Conservation (phyloP, 2,113 vertebrate species). For the Pseudopipra pipra region DNA sequence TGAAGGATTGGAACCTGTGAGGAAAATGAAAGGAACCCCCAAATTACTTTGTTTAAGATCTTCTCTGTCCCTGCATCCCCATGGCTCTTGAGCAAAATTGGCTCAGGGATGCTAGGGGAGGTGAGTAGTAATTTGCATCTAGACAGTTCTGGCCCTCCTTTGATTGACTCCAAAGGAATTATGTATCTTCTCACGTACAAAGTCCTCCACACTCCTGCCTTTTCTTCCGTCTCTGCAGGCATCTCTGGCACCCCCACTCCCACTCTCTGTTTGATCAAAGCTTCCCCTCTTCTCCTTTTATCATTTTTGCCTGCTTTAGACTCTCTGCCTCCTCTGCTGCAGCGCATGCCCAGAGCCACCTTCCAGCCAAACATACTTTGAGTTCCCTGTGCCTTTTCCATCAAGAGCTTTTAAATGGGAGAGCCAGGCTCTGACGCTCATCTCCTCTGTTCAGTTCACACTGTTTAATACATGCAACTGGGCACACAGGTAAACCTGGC, state of each 20-base stretch:
- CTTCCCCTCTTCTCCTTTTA: conserved; percentile 22
- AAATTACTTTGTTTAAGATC: background rate
- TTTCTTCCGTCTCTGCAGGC: conserved; percentile 37
- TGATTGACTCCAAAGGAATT: conserved; percentile 43
- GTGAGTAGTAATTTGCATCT: conserved; percentile 7
- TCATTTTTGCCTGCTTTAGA: background rate
- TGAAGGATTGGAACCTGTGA: background rate
- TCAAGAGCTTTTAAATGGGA: background rate
- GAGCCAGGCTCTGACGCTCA: fast-evolving
- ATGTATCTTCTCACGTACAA: conserved; percentile 8
- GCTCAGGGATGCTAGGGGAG: background rate
- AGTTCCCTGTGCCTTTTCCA: background rate
- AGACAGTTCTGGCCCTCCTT: background rate
- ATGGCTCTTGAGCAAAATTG: background rate
- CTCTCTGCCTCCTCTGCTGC: background rate
- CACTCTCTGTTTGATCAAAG: conserved; percentile 38
- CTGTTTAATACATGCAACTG: background rate
- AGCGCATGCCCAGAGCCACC: background rate
- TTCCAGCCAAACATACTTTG: background rate
- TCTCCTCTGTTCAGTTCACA: background rate
- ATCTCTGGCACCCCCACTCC: background rate
- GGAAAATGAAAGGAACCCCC: background rate
- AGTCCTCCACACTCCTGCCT: background rate
- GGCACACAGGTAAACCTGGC: background rate
- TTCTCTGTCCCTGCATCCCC: background rate